Evolutionary conservation across 92 coral and sea anemone genomes (phyloP).

Genomic region (Phymanthus crucifer): DNA sequence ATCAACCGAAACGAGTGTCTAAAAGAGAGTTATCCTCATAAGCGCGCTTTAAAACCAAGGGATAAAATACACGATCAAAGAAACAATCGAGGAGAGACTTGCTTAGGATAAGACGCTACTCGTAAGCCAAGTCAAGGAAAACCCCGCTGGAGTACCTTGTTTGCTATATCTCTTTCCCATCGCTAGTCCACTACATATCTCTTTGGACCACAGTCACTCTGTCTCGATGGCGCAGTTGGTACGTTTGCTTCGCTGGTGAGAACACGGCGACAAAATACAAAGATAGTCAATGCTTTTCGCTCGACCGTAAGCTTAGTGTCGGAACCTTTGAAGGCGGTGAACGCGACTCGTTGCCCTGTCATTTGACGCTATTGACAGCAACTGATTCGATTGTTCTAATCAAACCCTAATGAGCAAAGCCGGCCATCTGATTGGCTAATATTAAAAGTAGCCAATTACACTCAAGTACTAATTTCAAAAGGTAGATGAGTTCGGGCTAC

Average conservation of each 20-base stretch:
- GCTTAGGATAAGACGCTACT: slow-evolving; percentile 24
- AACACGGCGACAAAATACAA: slow-evolving; percentile 25
- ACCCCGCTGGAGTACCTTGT: slow-evolving; percentile 74
- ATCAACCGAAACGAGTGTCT: not conserved
- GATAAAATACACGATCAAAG: slow-evolving; percentile 13
- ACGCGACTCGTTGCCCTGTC: slow-evolving; percentile 54
- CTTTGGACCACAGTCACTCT: slow-evolving; percentile 7
- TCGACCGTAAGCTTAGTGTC: slow-evolving; percentile 44
- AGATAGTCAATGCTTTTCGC: slow-evolving; percentile 37
- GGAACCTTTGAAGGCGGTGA: slow-evolving; percentile 42
- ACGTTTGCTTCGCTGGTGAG: slow-evolving; percentile 20
- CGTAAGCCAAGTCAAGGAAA: slow-evolving; percentile 33
- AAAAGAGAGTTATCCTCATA: slow-evolving; percentile 41
- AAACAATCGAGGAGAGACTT: slow-evolving; percentile 47
- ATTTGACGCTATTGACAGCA: slow-evolving; percentile 72
- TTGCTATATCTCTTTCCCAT: slow-evolving; percentile 89
- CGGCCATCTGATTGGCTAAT: slow-evolving; percentile 73
- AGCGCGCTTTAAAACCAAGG: slow-evolving; percentile 28
- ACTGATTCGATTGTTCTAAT: slow-evolving; percentile 91
- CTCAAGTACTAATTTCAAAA: slow-evolving; percentile 77
- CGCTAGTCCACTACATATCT: slow-evolving; percentile 39
- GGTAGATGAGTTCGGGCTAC: slow-evolving; percentile 41
- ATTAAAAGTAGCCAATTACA: slow-evolving; percentile 91
- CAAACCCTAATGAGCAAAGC: slow-evolving; percentile 68
- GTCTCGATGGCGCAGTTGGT: slow-evolving; percentile 11